Evolutionary conservation across 30 jellyfish, hydroid and myxozoan species (phyloP), one percentile per base, ranked within the genome.

Genomic region (Aurelia aurita): DNA sequence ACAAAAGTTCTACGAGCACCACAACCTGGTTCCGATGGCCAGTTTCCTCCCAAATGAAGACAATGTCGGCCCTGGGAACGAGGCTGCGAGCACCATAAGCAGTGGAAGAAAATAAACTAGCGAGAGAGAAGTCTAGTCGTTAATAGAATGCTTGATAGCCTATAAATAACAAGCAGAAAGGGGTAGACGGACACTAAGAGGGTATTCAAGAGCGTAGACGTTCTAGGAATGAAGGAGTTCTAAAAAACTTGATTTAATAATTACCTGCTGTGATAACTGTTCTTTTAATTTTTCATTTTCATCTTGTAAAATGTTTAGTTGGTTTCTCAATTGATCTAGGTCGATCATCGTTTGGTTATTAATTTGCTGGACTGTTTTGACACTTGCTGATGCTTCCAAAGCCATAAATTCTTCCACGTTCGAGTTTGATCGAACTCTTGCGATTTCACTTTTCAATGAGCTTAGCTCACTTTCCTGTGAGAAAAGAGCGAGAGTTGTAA

Each of bases 321-420:
- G 77, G 9, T 74, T 55, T 27, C 96, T 71, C 89, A 87, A 16
- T 49, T 60, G 79, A 27, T 87, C 96, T 28, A 72, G 49, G 2
- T 87, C 96, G 21, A 87, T 78, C 96, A 87, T 87, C 49, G 96
- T 64, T 58, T 77, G 74, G 71, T 87, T 87, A 81, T 72, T 77
- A 18, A 87, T n/a, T 47, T 87, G 96, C 35, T 28, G 85, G 31
- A 72, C 59, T 22, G 82, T 58, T 69, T 78, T 69, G 3, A 43
- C 87, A 64, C 70, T 88, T 58, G 87, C 96, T 29, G 86, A 20
- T 44, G 91, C 85, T 60, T 87, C 96, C 32, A 87, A 28, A 2
- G 87, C 89, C 80, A 87, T 77, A 57, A 87, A 88, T 58, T 78
- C 88, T 34, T 77, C 96, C 12, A 87, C 91, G 7, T 59, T 87